Evolutionary conservation across 2,797 vertebrate genomes (phyloP).

Genomic region (Varecia variegata): DNA sequence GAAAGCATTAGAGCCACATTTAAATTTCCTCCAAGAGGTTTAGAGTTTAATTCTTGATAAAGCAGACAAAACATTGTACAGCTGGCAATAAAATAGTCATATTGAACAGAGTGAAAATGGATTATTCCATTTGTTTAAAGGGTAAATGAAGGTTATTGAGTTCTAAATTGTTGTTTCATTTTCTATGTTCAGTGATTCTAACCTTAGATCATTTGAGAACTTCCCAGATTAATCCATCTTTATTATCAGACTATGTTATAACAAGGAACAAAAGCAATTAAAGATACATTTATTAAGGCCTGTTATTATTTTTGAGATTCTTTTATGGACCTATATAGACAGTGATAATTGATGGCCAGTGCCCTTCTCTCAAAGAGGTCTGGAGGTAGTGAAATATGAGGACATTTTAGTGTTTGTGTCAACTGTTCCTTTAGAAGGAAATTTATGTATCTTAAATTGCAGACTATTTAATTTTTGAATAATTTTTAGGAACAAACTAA

Average conservation of each 20-base stretch:
- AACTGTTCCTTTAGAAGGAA: background rate
- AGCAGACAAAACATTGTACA: background rate
- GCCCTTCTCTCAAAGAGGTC: background rate
- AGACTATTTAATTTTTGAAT: slow-evolving; percentile 47
- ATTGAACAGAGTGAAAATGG: background rate
- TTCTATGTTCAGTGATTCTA: background rate
- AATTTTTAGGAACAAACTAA: slow-evolving; percentile 23
- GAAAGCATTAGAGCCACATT: background rate
- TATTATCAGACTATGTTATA: background rate
- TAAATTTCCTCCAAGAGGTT: background rate
- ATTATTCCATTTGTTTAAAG: slow-evolving; percentile 1
- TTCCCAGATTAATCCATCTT: background rate
- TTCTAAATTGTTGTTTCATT: background rate
- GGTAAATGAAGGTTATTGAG: background rate
- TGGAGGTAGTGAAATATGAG: background rate
- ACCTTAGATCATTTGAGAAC: background rate
- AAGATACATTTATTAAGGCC: background rate
- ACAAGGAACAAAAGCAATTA: background rate
- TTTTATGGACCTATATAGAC: background rate
- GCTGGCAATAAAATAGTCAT: background rate
- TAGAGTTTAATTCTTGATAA: background rate
- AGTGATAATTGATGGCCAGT: background rate
- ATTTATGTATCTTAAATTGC: slow-evolving; percentile 18
- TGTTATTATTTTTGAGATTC: background rate
- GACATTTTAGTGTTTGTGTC: slow-evolving; percentile 3